Evolutionary conservation across 2,113 vertebrate genomes (phyloP).

Genomic region (pig (Sus scrofa)): DNA sequence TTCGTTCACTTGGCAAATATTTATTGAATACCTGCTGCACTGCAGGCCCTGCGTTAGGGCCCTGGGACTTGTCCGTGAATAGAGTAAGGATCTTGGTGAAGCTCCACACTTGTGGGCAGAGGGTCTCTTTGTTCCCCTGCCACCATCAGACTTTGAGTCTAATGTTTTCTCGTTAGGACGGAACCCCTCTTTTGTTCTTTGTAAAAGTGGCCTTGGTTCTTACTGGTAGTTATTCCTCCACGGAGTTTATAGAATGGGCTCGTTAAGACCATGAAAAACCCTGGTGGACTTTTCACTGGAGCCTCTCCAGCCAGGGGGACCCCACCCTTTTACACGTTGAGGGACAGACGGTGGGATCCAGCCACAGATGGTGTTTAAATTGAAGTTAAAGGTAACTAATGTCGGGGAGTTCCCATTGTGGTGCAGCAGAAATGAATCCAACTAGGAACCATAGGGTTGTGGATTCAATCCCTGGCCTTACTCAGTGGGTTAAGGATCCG

Average conservation of each 20-base stretch:
- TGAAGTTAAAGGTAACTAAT: neutral
- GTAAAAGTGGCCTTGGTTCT: neutral
- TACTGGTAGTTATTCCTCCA: neutral
- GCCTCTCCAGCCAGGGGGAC: neutral
- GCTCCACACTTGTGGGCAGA: rapidly evolving
- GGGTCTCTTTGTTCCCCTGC: neutral
- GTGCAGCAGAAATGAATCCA: too few relatives aligned
- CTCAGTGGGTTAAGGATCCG: too few relatives aligned
- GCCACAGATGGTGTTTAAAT: neutral
- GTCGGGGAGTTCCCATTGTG: too few relatives aligned
- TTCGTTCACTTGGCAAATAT: neutral
- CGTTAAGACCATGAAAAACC: neutral
- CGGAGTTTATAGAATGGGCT: neutral
- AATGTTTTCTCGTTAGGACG: neutral
- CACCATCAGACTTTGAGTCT: neutral
- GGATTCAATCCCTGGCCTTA: too few relatives aligned
- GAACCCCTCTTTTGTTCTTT: neutral
- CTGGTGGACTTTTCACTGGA: neutral
- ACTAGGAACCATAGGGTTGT: too few relatives aligned
- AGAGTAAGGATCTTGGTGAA: rapidly evolving
- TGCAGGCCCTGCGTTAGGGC: neutral
- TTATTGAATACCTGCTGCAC: neutral
- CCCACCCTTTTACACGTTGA: rapidly evolving
- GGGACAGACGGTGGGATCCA: neutral
- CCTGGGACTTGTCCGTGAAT: neutral